Evolutionary conservation across 2,888 invertebrate species (phyloP).

Genomic region (Arge pagana): DNA sequence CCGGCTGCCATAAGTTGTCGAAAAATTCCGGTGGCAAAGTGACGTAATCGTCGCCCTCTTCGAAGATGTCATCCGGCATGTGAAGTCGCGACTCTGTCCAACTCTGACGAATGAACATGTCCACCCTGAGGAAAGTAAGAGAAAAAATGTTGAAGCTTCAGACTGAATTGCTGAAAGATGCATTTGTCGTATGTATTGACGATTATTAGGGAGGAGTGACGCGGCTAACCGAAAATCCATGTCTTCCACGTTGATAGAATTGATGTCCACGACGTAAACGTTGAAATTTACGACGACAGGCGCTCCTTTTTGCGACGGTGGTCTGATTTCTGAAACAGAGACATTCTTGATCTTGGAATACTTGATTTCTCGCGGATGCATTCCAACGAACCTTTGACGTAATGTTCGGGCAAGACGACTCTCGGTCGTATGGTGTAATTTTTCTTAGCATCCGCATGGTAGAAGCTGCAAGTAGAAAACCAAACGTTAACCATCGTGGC

Average conservation of each 20-base stretch:
- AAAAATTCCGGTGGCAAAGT: constrained; percentile 80
- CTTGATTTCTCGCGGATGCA: background rate
- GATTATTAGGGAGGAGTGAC: background rate
- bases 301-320: constrained; percentile 72
- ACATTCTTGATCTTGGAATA: background rate
- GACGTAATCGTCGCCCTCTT: constrained; percentile 79
- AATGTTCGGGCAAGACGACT: constrained; percentile 73
- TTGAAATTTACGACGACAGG: constrained; percentile 80
- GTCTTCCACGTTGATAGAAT: constrained; percentile 85
- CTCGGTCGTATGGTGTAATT: constrained; percentile 66
- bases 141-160: background rate
- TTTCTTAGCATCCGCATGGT: constrained; percentile 35
- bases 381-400: constrained; percentile 70
- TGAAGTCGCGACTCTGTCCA: constrained; percentile 80
- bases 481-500: background rate
- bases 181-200: too few relatives aligned
- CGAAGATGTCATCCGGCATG: constrained; percentile 78
- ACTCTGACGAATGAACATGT: constrained; percentile 82
- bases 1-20: constrained; percentile 86
- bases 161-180: background rate
- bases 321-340: constrained; percentile 83
- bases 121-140: constrained; percentile 65
- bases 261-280: constrained; percentile 83
- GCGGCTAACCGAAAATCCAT: constrained; percentile 82
- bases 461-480: constrained; percentile 33